These are phyloP conservation scores for Corythornis leucogaster DNA, from an alignment of 2,797 vertebrate genomes.

Conservation along the genomic window DNA sequence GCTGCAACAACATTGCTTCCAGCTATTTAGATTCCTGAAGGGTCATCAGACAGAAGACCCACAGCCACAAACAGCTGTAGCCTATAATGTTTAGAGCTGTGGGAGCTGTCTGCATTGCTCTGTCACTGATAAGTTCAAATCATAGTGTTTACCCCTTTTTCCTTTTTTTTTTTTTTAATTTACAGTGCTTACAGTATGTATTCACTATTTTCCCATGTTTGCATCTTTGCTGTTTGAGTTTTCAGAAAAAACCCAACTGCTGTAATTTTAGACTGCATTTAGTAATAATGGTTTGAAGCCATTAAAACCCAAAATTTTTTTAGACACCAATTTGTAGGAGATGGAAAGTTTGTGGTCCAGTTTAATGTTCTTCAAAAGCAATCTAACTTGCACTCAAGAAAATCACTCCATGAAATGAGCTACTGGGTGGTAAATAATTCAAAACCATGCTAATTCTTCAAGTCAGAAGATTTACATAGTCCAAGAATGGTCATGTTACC, in stretches of 20 bases:
- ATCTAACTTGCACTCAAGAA: not conserved
- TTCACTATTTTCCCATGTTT: not conserved
- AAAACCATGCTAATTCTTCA: not conserved
- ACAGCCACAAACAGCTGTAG: slow-evolving; percentile 47
- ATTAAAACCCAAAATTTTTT: not conserved
- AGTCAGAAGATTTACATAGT: not conserved
- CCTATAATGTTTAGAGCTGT: slow-evolving; percentile 27
- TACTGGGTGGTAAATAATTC: not conserved
- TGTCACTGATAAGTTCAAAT: slow-evolving; percentile 44
- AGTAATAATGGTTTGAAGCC: not conserved
- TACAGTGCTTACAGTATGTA: not conserved
- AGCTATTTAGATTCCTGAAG: not conserved
- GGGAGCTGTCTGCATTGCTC: slow-evolving; percentile 44
- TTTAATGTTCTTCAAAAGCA: not conserved
- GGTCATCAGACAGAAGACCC: slow-evolving; percentile 4
- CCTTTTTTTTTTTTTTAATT: not conserved
- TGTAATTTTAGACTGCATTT: not conserved
- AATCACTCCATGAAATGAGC: not conserved
- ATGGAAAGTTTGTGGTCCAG: not conserved
- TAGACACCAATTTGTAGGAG: not conserved
- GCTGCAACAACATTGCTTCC: not conserved
- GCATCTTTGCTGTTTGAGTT: not conserved
- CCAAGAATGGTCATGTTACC: not conserved
- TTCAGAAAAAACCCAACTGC: not conserved
- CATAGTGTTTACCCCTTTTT: not conserved